Conservation (phyloP, 2,797 vertebrate species). For the Anguilla anguilla region DNA sequence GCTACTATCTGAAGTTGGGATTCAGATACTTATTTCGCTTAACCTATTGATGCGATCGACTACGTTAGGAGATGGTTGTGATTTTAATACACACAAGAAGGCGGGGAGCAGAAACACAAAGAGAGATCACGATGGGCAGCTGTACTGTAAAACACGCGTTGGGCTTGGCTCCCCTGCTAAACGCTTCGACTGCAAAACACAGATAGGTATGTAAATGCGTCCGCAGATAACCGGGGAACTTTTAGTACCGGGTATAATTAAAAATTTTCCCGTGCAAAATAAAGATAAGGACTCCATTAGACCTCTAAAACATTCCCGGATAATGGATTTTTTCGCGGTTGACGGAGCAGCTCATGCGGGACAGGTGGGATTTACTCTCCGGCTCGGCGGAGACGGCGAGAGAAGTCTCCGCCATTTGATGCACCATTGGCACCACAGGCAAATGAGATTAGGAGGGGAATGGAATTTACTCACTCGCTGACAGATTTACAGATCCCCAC, state of each 20-base stretch:
- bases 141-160: conserved; percentile 47
- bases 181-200: conserved; percentile 33
- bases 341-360: conserved; percentile 69
- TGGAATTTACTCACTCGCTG: conserved; percentile 71
- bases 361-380: conserved; percentile 71
- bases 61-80: conserved; percentile 16
- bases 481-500: conserved; percentile 79
- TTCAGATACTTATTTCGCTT: conserved; percentile 14
- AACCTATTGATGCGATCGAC: conserved; percentile 27
- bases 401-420: conserved; percentile 65
- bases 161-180: conserved; percentile 45
- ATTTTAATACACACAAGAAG: conserved; percentile 1
- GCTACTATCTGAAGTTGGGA: neutral
- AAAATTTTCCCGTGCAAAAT: conserved; percentile 68
- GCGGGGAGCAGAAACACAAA: conserved; percentile 12
- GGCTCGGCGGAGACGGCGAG: conserved; percentile 44
- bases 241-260: conserved; percentile 66
- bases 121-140: conserved; percentile 34
- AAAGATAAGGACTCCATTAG: conserved; percentile 79
- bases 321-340: conserved; percentile 68
- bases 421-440: conserved; percentile 72
- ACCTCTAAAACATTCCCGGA: conserved; percentile 72
- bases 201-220: conserved; percentile 58
- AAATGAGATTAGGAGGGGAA: conserved; percentile 76
- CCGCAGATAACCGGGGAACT: conserved; percentile 55